phyloP scores from a whole-genome alignment of 2,113 vertebrate species.

The Himantopus leucocephalus region DNA sequence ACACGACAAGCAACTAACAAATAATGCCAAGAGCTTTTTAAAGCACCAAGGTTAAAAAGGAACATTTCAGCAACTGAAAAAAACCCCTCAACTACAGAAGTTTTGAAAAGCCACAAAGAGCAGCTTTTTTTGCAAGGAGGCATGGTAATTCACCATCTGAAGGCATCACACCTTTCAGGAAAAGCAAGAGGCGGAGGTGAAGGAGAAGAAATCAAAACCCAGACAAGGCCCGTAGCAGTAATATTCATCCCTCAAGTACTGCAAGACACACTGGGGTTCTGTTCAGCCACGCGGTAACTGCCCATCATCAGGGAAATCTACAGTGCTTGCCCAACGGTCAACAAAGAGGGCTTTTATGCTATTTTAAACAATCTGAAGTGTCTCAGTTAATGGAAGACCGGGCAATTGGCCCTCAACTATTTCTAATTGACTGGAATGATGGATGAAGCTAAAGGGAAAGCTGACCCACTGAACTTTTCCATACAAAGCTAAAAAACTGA shows the following conservation, averaged over 20 bases:
- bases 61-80: slow-evolving; percentile 1
- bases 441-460: slow-evolving; percentile 61
- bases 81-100: not conserved
- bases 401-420: slow-evolving; percentile 62
- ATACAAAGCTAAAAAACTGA: slow-evolving; percentile 42
- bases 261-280: slow-evolving; percentile 13
- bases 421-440: slow-evolving; percentile 69
- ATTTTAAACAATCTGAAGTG: slow-evolving; percentile 63
- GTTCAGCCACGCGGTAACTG: slow-evolving; percentile 63
- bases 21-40: slow-evolving; percentile 22
- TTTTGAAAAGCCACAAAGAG: slow-evolving; percentile 38
- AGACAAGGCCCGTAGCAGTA: not conserved
- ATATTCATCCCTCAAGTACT: not conserved
- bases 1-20: slow-evolving; percentile 16
- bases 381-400: slow-evolving; percentile 61
- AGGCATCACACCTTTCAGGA: slow-evolving; percentile 67
- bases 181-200: slow-evolving; percentile 28
- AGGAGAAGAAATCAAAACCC: slow-evolving; percentile 52
- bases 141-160: slow-evolving; percentile 29
- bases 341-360: slow-evolving; percentile 66
- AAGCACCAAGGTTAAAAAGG: slow-evolving; percentile 34
- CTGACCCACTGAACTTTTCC: slow-evolving; percentile 64
- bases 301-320: slow-evolving; percentile 48
- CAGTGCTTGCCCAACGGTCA: slow-evolving; percentile 5
- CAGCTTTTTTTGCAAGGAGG: not conserved